Evolutionary conservation across 2,888 invertebrate genomes (phyloP), one percentile per base, ranked within the genome.

Genomic region (Plebejus anna): DNA sequence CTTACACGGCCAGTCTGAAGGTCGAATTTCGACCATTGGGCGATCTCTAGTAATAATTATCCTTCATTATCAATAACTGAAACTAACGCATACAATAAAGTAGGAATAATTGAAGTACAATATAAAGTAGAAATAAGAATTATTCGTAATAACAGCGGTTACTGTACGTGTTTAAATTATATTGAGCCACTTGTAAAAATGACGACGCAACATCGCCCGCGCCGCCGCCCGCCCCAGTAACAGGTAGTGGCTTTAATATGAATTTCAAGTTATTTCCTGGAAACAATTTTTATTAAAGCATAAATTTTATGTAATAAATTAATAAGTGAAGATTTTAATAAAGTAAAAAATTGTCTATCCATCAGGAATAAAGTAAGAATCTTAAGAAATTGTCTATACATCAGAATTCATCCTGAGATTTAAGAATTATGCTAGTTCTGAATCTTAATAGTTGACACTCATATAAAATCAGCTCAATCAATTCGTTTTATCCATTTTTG

Each of bases 131-230:
- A 13, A 66, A 66, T 66, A 72, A 47, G 72, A 47, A 73, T 73
- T 55, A 51, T 5, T 16, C 73, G 72, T 11, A 47, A 47, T 42
- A 47, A 72, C 16, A 47, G 42, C 22, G 73, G 51, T n/a, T 38
- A 42, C 42, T 16, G 28, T 51, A 47, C 73, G 73, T 73, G 73
- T 55, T 73, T 73, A 73, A 73, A 73, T n/a, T 28, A 32, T 73
- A 73, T 73, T 73, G 51, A 16, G 73, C 32, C 73, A 73, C 73
- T 73, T 73, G 73, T 55, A 72, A 28, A 47, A 42, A 47, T 71
- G 71, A 71, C 42, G 72, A 47, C 47, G 47, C 13, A 47, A 55
- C 73, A 32, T 2, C 47, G n/a, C 22, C 22, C 22, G 22, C 22
- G 22, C 22, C 22, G 22, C 9, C 73, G 7, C 59, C 11, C 51